These are phyloP conservation scores for Dasypolia templi DNA, from an alignment of 2,888 invertebrate genomes.

Conservation along the genomic window DNA sequence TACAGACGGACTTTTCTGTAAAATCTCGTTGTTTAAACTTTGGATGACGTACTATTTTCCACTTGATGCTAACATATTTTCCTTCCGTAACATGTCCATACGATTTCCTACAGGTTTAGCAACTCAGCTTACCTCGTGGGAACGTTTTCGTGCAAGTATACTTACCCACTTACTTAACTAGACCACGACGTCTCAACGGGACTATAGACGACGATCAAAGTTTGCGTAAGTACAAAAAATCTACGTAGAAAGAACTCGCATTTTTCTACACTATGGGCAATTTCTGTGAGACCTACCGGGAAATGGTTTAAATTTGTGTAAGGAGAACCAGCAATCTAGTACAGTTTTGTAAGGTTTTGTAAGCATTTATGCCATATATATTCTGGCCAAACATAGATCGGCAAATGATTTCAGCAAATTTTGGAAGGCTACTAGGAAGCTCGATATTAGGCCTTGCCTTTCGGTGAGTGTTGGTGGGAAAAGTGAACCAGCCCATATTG, in stretches of 20 bases:
- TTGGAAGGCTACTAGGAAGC: too few species aligned
- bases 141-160: neutral
- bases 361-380: too few species aligned
- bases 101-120: conserved; percentile 8
- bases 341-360: neutral
- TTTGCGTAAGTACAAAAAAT: conserved; percentile 45
- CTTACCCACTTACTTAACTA: conserved; percentile 39
- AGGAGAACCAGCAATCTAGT: conserved; percentile 8
- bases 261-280: conserved; percentile 7
- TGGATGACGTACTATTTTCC: neutral
- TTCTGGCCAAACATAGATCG: too few species aligned
- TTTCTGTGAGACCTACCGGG: conserved; percentile 23
- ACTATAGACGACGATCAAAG: conserved; percentile 38
- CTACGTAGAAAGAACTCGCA: conserved; percentile 8
- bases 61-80: conserved; percentile 2
- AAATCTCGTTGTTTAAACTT: neutral
- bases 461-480: too few species aligned
- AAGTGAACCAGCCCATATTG: too few species aligned
- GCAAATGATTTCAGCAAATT: too few species aligned
- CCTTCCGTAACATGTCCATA: conserved; percentile 6
- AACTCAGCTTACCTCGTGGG: conserved; percentile 10
- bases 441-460: too few species aligned
- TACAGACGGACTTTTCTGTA: neutral
- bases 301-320: conserved; percentile 42
- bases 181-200: conserved; percentile 21